phyloP scores from a whole-genome alignment of 1,140 invertebrate species.

The Drosophila cardini region DNA sequence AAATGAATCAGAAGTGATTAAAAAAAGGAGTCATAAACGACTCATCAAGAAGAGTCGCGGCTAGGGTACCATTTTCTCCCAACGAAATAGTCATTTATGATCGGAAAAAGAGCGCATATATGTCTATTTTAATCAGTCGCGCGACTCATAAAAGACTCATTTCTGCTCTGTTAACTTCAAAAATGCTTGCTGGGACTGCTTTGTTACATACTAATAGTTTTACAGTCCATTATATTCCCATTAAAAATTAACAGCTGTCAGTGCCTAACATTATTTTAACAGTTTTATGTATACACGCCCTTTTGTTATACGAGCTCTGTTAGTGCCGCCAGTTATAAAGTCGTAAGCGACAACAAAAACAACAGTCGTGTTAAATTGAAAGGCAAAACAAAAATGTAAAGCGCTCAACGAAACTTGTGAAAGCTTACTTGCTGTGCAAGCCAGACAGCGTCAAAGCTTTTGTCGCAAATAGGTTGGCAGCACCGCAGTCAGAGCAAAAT shows the following conservation, averaged over 20 bases:
- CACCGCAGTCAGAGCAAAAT: constrained; percentile 12
- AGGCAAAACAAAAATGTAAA: constrained; percentile 13
- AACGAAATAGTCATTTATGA: too few relatives aligned
- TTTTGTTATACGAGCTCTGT: background rate
- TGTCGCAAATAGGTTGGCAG: constrained; percentile 36
- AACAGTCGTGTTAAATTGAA: background rate
- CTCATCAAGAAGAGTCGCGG: too few relatives aligned
- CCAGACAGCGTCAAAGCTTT: constrained; percentile 28
- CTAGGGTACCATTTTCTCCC: too few relatives aligned
- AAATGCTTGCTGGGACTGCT: too few relatives aligned
- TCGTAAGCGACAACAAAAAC: background rate
- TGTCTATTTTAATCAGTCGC: too few relatives aligned
- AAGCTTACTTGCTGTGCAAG: constrained; percentile 9
- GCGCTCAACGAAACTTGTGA: constrained; percentile 1
- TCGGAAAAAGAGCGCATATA: too few relatives aligned
- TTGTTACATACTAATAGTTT: too few relatives aligned
- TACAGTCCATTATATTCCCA: too few relatives aligned
- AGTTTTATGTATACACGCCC: background rate
- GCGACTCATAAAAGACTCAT: too few relatives aligned
- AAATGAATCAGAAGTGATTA: too few relatives aligned
- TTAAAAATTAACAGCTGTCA: background rate
- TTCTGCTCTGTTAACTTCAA: too few relatives aligned
- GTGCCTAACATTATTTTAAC: background rate
- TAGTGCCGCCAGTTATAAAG: background rate
- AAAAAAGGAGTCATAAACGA: too few relatives aligned